Percentiles rank a stretch among this genome's conserved stretches.
phyloP scores from a whole-genome alignment of 1,140 invertebrate species.

The Bombus vancouverensis region DNA sequence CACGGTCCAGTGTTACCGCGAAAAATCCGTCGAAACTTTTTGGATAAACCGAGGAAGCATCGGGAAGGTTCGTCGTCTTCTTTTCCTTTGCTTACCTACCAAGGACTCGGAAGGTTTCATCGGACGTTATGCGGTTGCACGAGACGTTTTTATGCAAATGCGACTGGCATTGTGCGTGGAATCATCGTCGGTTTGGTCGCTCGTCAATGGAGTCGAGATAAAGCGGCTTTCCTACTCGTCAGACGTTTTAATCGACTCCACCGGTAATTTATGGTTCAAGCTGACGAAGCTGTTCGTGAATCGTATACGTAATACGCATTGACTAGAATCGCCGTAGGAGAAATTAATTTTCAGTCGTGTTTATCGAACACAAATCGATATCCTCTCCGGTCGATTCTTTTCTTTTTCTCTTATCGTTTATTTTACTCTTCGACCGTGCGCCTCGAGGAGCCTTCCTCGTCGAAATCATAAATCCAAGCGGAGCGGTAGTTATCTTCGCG shows the following conservation, averaged over 20 bases:
- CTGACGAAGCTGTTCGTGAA: slow-evolving; percentile 50
- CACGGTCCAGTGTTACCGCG: background rate
- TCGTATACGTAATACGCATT: slow-evolving; percentile 9
- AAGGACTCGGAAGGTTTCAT: background rate
- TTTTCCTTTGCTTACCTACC: background rate
- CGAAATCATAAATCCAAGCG: slow-evolving; percentile 41
- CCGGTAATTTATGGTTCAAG: slow-evolving; percentile 57
- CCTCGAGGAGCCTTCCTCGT: background rate
- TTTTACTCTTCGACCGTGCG: no score
- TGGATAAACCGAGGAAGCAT: no score
- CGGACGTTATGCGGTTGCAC: slow-evolving; percentile 22
- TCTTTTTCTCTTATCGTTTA: background rate
- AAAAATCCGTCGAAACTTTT: background rate
- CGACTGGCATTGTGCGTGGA: slow-evolving; percentile 63
- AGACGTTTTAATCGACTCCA: slow-evolving; percentile 68
- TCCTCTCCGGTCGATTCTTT: slow-evolving; percentile 6
- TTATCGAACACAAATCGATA: background rate
- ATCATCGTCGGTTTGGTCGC: slow-evolving; percentile 31
- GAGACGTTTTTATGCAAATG: slow-evolving; percentile 74
- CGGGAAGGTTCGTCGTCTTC: background rate
- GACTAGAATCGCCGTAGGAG: background rate
- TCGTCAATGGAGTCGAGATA: background rate
- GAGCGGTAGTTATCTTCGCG: slow-evolving; percentile 17
- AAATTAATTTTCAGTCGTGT: slow-evolving; percentile 12
- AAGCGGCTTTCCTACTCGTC: slow-evolving; percentile 3